Percentiles rank a stretch among this genome's conserved stretches.
Conservation (phyloP, 2,113 vertebrate genomes). For the Willisornis vidua region DNA sequence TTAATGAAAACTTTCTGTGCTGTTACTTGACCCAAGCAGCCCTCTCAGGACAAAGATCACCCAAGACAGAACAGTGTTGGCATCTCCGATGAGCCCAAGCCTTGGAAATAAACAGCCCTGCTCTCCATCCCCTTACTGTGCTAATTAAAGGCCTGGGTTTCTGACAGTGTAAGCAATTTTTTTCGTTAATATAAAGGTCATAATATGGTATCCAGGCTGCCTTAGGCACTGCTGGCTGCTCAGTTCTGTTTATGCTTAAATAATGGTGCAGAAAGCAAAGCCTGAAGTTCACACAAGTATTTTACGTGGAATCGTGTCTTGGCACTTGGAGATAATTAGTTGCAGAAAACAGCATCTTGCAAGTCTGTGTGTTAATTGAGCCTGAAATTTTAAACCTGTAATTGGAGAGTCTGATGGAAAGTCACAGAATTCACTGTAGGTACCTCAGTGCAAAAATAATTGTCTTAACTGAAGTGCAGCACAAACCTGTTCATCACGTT, state of each 20-base stretch:
- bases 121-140: neutral
- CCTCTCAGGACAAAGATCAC: neutral
- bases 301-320: neutral
- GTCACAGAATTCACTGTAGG: neutral
- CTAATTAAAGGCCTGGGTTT: conserved; percentile 7
- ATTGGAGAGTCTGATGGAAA: neutral
- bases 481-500: neutral
- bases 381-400: conserved; percentile 27
- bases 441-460: neutral
- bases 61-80: neutral
- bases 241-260: neutral
- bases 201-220: neutral
- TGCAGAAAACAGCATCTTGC: neutral
- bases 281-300: neutral
- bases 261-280: conserved; percentile 24
- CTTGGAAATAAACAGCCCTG: neutral
- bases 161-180: neutral
- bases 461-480: neutral
- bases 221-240: neutral
- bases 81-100: neutral
- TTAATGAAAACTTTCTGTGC: neutral
- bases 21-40: neutral
- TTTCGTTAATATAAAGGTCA: conserved; percentile 16
- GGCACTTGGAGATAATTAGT: conserved; percentile 45
- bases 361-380: conserved; percentile 40